Conservation (phyloP, 2,113 vertebrate species). For the Ptychochromis oligacanthus region DNA sequence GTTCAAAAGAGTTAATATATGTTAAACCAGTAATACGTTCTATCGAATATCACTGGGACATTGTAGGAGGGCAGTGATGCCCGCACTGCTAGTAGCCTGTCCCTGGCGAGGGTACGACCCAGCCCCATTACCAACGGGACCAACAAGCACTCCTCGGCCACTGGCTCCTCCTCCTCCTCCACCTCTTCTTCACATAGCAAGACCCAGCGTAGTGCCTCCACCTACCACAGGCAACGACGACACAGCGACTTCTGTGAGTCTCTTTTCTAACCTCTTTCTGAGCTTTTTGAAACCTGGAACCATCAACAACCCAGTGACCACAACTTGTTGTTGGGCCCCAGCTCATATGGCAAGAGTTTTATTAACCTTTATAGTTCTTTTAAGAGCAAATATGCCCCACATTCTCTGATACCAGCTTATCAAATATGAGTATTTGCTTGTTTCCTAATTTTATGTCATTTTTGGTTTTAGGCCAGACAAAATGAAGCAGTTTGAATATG, state of each 20-base stretch:
- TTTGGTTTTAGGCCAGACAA: no score
- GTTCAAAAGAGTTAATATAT: no score
- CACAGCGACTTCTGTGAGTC: slow-evolving; percentile 95
- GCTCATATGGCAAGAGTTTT: background rate
- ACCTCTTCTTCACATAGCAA: slow-evolving; percentile 87
- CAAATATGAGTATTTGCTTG: no score
- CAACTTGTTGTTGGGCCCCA: background rate
- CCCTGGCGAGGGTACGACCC: slow-evolving; percentile 88
- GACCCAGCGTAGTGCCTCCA: slow-evolving; percentile 86
- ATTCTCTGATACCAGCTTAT: no score
- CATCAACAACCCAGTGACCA: background rate
- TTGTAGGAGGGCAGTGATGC: slow-evolving; percentile 83
- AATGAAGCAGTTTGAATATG: no score
- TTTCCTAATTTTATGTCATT: no score
- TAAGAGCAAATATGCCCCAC: no score
- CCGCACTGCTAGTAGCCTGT: slow-evolving; percentile 85
- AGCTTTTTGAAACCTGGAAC: background rate
- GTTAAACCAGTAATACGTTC: background rate
- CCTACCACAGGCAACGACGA: slow-evolving; percentile 92
- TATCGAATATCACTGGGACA: background rate
- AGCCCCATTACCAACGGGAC: slow-evolving; percentile 89
- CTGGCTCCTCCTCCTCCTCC: slow-evolving; percentile 79
- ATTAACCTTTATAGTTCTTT: no score
- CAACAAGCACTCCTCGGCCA: slow-evolving; percentile 83
- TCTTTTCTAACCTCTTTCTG: slow-evolving; percentile 29